Base-by-base conservation (phyloP, 2,888 invertebrate species). In the Nymphalis c-album region DNA sequence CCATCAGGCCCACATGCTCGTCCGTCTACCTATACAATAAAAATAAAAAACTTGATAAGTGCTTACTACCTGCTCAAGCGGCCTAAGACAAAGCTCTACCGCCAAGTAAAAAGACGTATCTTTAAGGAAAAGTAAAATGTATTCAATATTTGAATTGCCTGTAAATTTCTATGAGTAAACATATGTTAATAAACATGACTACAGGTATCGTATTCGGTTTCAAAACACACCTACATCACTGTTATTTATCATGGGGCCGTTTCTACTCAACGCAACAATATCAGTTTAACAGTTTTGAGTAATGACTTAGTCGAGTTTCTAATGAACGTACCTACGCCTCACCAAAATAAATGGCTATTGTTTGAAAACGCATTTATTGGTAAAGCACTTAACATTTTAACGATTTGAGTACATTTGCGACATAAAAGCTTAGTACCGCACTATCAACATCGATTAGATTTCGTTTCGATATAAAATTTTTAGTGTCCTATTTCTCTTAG, bases 281-380 rank as follows among this genome's bases (percentile, higher is more conserved):
- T 62, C 40, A 50, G 60, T 58, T 50, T 58, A 61, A 57, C 22
- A 26, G 8, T 57, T 26, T 57, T 47, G 13, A 31, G 40, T 57
- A 57, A 57, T 20, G 18, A 22, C 55, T 35, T 48, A 60, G 20
- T 47, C 46, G 47, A 47, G 18, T 47, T 31, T 20, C 35, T 55
- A 66, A 31, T 35, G 20, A 18, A 57, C 17, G 50, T 60, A 60
- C n/a, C n/a, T n/a, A n/a, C 7, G 7, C 7, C 31, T 55, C 26
- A 55, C 53, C 26, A 17, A 26, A 55, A 55, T 31, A 55, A 55
- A 31, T 55, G 26, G n/a, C 17, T 55, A 10, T 26, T 17, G 31
- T 26, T 55, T 22, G 53, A 26, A 55, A 55, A 55, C 31, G 17
- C 7, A 53, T 22, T 16, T 17, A 26, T 5, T 53, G 26, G 17